Evolutionary conservation across 2,797 vertebrate species (phyloP).

Genomic region (Geotrypetes seraphini): DNA sequence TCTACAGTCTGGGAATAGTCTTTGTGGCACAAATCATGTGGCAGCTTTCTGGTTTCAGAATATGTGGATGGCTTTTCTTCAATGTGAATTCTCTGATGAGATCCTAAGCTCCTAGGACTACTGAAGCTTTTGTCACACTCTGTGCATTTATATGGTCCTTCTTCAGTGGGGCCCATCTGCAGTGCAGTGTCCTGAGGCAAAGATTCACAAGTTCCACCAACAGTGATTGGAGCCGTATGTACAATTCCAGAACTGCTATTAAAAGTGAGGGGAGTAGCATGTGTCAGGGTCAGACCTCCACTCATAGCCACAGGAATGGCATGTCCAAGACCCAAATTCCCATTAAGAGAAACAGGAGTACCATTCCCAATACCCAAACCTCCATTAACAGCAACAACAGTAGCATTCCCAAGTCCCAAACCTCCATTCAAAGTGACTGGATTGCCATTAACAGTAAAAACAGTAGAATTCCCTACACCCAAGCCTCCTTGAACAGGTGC

Average conservation of each 20-base stretch:
- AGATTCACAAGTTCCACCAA: not conserved
- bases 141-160: constrained; percentile 6
- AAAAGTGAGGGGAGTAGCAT: not conserved
- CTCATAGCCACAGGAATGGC: not conserved
- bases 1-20: not conserved
- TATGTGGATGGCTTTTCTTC: not conserved
- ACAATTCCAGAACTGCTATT: too few relatives aligned
- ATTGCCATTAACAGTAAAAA: constrained; percentile 2
- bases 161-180: not conserved
- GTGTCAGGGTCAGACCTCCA: not conserved
- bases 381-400: not conserved
- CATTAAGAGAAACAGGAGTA: not conserved
- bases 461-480: not conserved
- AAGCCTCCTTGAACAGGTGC: not conserved
- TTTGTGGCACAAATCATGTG: too few relatives aligned
- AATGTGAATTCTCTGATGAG: not conserved
- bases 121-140: constrained; percentile 1
- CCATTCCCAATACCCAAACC: not conserved
- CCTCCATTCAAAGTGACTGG: not conserved
- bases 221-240: not conserved
- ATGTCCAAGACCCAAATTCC: too few relatives aligned
- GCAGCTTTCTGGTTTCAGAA: not conserved
- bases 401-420: not conserved
- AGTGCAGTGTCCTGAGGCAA: not conserved
- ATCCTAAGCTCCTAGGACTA: not conserved